Evolutionary conservation across 2,797 vertebrate genomes (phyloP).

Genomic region (Pempheris klunzingeri): DNA sequence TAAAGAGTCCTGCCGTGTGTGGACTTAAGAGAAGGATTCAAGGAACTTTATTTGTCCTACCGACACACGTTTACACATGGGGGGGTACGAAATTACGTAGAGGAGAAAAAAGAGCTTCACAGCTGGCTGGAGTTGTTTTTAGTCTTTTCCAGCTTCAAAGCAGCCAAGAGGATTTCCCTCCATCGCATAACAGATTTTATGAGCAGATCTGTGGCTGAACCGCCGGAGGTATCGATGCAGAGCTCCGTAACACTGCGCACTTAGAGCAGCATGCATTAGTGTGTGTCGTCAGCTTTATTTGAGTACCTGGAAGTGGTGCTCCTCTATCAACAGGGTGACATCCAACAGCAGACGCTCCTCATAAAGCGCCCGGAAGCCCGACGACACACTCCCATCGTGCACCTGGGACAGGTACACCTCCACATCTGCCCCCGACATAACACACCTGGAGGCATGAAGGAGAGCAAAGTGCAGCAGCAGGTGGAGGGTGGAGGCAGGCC

Average conservation of each 20-base stretch:
- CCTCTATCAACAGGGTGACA: constrained; percentile 94
- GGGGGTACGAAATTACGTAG: no score
- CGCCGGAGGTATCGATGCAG: not conserved
- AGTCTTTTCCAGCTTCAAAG: not conserved
- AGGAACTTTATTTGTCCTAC: no score
- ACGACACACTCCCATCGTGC: constrained; percentile 98
- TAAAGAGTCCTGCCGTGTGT: not conserved
- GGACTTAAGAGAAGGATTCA: no score
- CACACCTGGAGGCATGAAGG: constrained; percentile 87
- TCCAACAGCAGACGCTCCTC: constrained; percentile 98
- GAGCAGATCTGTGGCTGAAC: not conserved
- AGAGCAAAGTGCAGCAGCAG: not conserved
- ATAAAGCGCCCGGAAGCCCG: constrained; percentile 97
- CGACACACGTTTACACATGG: no score
- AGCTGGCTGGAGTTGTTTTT: not conserved
- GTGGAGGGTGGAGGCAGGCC: not conserved
- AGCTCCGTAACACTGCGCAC: not conserved
- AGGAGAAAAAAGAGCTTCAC: no score
- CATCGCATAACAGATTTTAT: not conserved
- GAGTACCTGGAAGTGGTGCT: constrained; percentile 97
- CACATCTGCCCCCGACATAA: constrained; percentile 99
- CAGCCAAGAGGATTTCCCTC: not conserved
- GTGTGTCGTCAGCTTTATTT: not conserved
- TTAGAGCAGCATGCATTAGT: not conserved
- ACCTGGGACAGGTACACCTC: constrained; percentile 99